These are phyloP conservation scores for Sipha flava DNA, from an alignment of 1,140 invertebrate genomes.

Conservation along the genomic window DNA sequence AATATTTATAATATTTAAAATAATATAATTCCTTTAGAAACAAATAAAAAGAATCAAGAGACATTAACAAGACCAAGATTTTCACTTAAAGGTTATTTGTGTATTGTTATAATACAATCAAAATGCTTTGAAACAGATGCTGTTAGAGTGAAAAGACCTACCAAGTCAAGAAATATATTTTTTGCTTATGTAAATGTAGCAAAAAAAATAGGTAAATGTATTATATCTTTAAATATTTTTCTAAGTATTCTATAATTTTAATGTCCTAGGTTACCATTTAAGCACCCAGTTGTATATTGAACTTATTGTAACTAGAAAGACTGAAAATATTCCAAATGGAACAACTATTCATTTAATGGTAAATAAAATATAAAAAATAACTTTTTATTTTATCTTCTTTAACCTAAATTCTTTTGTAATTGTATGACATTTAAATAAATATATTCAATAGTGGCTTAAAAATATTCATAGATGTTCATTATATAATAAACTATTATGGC, in stretches of 20 bases:
- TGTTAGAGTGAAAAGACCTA: background rate
- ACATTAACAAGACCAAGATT: background rate
- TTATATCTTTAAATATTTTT: background rate
- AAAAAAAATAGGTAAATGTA: slow-evolving; percentile 11
- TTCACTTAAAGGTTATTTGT: background rate
- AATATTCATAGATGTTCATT: too few species aligned
- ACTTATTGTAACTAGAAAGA: slow-evolving; percentile 1
- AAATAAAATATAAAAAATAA: background rate
- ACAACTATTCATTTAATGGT: slow-evolving; percentile 17
- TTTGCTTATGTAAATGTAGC: background rate
- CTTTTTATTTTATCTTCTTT: too few species aligned
- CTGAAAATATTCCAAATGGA: slow-evolving; percentile 20
- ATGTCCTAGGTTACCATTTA: background rate
- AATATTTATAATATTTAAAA: background rate
- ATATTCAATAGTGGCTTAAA: too few species aligned
- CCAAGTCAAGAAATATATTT: slow-evolving; percentile 17
- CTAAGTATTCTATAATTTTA: background rate
- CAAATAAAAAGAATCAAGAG: background rate
- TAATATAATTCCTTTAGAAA: background rate
- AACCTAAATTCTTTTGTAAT: background rate
- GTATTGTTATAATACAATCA: slow-evolving; percentile 16
- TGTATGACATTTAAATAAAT: too few species aligned
- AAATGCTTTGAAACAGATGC: background rate
- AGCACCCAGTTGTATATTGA: background rate
- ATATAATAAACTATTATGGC: too few species aligned